A percentile compares a stretch with the other conserved stretches of the same genome.
These are phyloP conservation scores for Apteryx owenii DNA, from an alignment of 2,113 vertebrate species.

Conservation along the genomic window DNA sequence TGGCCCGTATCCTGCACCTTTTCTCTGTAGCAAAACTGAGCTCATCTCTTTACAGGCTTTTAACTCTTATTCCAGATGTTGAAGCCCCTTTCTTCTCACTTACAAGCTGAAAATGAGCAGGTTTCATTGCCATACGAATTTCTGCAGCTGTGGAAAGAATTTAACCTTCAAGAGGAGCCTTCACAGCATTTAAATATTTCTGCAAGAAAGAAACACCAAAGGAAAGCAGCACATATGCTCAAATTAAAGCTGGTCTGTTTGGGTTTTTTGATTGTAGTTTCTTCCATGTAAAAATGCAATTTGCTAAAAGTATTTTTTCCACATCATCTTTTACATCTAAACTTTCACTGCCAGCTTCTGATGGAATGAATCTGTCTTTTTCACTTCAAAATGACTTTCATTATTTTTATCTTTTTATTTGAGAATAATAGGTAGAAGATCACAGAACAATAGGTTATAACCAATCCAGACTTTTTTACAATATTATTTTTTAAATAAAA, in stretches of 20 bases:
- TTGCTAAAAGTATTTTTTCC: neutral
- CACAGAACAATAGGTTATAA: neutral
- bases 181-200: neutral
- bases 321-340: neutral
- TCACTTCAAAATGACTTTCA: neutral
- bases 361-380: neutral
- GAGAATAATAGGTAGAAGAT: fast-evolving
- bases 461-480: fast-evolving
- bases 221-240: neutral
- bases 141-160: neutral
- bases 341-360: neutral
- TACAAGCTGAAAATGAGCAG: neutral
- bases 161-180: neutral
- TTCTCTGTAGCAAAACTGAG: neutral
- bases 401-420: neutral
- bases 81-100: fast-evolving
- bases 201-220: neutral
- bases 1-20: neutral
- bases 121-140: neutral
- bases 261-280: neutral
- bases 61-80: neutral
- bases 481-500: neutral
- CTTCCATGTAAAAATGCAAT: neutral
- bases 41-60: neutral
- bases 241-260: neutral